Conservation (phyloP, 2,888 invertebrate species). For the Quadriops clusia region DNA sequence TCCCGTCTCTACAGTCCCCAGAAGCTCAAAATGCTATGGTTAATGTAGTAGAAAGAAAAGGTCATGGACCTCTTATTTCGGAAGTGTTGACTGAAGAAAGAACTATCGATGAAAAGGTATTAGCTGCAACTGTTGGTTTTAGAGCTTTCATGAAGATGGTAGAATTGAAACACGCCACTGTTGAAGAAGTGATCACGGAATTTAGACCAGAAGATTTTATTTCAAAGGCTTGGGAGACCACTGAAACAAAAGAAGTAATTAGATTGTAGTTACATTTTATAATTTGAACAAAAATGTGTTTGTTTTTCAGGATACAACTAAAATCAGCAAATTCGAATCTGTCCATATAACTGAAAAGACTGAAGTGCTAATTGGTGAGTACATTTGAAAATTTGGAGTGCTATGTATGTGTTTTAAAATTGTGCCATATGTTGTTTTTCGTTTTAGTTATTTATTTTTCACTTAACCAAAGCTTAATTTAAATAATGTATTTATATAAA, state of each 20-base stretch:
- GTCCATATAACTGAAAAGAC: slow-evolving; percentile 37
- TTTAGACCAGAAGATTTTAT: slow-evolving; percentile 77
- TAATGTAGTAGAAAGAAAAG: slow-evolving; percentile 71
- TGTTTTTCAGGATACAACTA: slow-evolving; percentile 29
- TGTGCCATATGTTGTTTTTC: slow-evolving; percentile 1
- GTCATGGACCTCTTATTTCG: slow-evolving; percentile 67
- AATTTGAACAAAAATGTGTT: slow-evolving; percentile 7
- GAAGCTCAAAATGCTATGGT: slow-evolving; percentile 78
- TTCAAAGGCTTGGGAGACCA: slow-evolving; percentile 67
- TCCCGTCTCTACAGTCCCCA: slow-evolving; percentile 66
- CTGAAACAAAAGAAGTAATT: slow-evolving; percentile 53
- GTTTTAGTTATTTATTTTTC: too few species aligned
- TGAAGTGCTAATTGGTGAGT: slow-evolving; percentile 38
- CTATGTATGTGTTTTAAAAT: slow-evolving; percentile 9
- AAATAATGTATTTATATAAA: too few species aligned
- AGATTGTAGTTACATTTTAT: slow-evolving; percentile 6
- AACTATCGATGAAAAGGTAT: slow-evolving; percentile 60
- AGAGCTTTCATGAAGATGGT: slow-evolving; percentile 79
- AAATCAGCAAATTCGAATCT: slow-evolving; percentile 34
- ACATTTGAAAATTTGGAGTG: slow-evolving; percentile 3
- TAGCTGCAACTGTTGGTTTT: slow-evolving; percentile 73
- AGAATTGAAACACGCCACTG: slow-evolving; percentile 64
- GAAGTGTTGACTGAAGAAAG: slow-evolving; percentile 74
- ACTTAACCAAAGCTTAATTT: too few species aligned
- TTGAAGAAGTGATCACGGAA: slow-evolving; percentile 73